A percentile compares a stretch with the other conserved stretches of the same genome.
Conservation (phyloP, 2,113 vertebrate genomes). For the Bos javanicus region DNA sequence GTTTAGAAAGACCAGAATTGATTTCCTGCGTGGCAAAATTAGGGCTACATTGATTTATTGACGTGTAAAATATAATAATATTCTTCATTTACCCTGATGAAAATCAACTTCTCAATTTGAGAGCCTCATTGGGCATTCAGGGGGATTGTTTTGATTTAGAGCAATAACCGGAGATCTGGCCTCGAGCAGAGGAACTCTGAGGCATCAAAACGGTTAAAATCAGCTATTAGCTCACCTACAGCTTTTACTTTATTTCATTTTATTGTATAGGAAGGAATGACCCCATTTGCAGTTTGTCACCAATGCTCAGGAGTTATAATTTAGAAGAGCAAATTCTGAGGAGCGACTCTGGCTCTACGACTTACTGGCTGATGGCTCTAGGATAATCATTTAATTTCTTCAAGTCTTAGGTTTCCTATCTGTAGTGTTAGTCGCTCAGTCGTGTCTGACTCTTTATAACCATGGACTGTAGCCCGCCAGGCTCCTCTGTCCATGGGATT, state of each 20-base stretch:
- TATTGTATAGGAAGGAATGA: slow-evolving; percentile 49
- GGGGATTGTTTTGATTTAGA: slow-evolving; percentile 77
- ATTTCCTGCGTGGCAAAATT: slow-evolving; percentile 85
- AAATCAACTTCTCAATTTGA: slow-evolving; percentile 82
- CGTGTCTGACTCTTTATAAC: background rate
- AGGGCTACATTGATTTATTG: slow-evolving; percentile 84
- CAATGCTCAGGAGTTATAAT: background rate
- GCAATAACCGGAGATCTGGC: slow-evolving; percentile 49
- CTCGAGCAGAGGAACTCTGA: background rate
- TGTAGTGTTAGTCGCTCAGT: background rate
- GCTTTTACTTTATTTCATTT: slow-evolving; percentile 58
- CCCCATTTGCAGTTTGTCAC: slow-evolving; percentile 71
- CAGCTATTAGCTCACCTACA: slow-evolving; percentile 62
- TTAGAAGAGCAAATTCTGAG: background rate
- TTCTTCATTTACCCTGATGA: slow-evolving; percentile 83
- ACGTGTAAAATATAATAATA: slow-evolving; percentile 83
- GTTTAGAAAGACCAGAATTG: slow-evolving; percentile 84
- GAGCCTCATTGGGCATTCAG: slow-evolving; percentile 74
- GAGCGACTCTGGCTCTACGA: background rate
- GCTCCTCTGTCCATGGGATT: background rate
- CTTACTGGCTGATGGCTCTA: background rate
- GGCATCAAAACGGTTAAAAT: slow-evolving; percentile 75
- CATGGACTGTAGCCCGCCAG: background rate
- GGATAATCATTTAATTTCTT: background rate
- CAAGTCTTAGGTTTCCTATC: slow-evolving; percentile 2